These are phyloP conservation scores for Dolichoris vasculosae DNA, from an alignment of 1,140 invertebrate genomes.

Conservation along the genomic window DNA sequence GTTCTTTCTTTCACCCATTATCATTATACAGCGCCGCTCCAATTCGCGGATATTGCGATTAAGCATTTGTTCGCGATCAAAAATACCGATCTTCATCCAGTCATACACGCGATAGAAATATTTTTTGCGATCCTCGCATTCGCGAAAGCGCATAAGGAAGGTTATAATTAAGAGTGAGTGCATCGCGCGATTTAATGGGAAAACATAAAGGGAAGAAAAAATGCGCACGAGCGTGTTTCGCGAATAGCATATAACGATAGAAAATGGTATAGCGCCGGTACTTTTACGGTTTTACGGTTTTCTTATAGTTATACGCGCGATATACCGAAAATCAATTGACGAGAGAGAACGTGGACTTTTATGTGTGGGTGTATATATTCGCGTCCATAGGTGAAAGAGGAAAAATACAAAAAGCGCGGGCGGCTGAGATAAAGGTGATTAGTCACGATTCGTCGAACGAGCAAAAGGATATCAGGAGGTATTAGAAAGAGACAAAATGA, in stretches of 20 bases:
- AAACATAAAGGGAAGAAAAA: neutral
- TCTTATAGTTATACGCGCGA: neutral
- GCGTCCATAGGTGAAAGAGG: neutral
- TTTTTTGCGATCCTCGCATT: neutral
- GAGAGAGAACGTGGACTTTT: neutral
- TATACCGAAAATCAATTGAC: neutral
- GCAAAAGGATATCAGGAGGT: neutral
- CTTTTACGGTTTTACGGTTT: neutral
- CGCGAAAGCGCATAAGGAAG: neutral
- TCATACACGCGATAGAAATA: neutral
- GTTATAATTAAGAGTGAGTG: conserved; percentile 10
- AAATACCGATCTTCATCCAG: neutral
- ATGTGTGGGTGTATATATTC: neutral
- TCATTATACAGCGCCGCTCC: neutral
- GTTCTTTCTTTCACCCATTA: neutral
- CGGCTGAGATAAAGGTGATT: conserved; percentile 1
- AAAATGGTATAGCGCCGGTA: too few species aligned
- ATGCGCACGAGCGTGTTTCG: neutral
- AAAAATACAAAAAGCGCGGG: neutral
- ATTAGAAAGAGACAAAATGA: neutral
- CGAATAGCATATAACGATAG: neutral
- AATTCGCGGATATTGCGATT: conserved; percentile 19
- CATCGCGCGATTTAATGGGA: neutral
- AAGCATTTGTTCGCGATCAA: conserved; percentile 6
- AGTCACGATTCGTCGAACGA: conserved; percentile 14